Percentiles rank a stretch among this genome's conserved stretches.
These are phyloP conservation scores for Belonocnema kinseyi DNA, from an alignment of 1,140 invertebrate genomes.

Conservation along the genomic window DNA sequence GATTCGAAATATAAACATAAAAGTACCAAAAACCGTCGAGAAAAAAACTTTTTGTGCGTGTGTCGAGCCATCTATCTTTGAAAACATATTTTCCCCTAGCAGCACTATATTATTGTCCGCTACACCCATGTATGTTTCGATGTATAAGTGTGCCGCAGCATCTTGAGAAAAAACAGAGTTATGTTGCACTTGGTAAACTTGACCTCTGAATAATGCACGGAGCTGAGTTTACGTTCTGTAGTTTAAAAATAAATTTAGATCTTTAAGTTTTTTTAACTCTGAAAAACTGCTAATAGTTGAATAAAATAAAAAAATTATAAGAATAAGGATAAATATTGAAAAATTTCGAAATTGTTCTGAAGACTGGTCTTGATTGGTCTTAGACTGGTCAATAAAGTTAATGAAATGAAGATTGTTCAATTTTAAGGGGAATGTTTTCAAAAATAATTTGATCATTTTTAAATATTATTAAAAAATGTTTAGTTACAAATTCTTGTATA, in stretches of 20 bases:
- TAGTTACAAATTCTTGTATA: conserved; percentile 26
- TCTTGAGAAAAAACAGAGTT: conserved; percentile 15
- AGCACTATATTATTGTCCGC: conserved; percentile 22
- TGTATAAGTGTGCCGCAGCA: conserved; percentile 24
- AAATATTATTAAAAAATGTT: not conserved
- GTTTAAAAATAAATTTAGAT: no score
- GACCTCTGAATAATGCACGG: not conserved
- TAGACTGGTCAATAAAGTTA: no score
- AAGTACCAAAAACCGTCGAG: not conserved
- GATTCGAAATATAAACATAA: not conserved
- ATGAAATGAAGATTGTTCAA: no score
- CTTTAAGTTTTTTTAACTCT: no score
- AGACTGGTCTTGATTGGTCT: no score
- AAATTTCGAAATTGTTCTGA: no score
- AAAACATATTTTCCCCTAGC: conserved; percentile 10
- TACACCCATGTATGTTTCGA: conserved; percentile 11
- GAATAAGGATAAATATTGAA: no score
- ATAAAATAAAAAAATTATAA: no score
- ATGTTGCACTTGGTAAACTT: conserved; percentile 7
- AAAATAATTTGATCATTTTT: no score
- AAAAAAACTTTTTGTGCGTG: not conserved
- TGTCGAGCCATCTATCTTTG: not conserved
- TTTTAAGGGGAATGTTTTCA: no score
- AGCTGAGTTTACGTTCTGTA: conserved; percentile 8
- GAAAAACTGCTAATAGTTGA: no score